Conservation (phyloP, 23 tunicate species). For the Trididemnum nubilum region DNA sequence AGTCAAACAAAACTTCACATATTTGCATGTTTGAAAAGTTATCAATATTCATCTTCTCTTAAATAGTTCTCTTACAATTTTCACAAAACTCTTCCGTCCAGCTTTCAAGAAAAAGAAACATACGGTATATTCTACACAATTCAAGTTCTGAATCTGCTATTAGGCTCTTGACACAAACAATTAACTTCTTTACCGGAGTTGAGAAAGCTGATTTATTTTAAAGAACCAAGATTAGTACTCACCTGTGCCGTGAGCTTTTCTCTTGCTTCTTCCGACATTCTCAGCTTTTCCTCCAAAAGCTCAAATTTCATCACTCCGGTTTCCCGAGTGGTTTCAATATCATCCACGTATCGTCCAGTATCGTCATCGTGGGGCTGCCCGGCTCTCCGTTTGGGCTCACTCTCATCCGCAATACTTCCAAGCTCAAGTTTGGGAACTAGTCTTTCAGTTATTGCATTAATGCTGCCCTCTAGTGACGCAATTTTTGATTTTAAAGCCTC, state of each 20-base stretch:
- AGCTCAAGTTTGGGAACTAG: conserved; percentile 65
- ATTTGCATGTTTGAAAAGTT: too few species aligned
- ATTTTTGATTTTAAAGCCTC: conserved; percentile 45
- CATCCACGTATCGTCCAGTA: conserved; percentile 59
- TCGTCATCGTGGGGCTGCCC: conserved; percentile 43
- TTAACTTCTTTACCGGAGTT: too few species aligned
- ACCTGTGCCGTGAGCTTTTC: conserved; percentile 39
- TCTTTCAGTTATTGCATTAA: conserved; percentile 43
- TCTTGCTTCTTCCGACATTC: conserved; percentile 38
- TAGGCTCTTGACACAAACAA: too few species aligned
- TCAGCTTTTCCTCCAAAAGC: conserved; percentile 37
- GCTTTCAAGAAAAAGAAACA: too few species aligned
- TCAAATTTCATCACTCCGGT: not conserved
- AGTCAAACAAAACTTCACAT: too few species aligned
- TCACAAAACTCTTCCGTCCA: too few species aligned
- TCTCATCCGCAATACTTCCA: conserved; percentile 69
- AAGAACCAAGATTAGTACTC: too few species aligned
- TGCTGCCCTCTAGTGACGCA: conserved; percentile 45
- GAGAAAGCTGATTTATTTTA: too few species aligned
- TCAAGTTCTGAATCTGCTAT: too few species aligned
- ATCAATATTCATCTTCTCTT: too few species aligned
- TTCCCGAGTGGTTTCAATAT: conserved; percentile 44
- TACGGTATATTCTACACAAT: too few species aligned
- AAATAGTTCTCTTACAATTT: too few species aligned
- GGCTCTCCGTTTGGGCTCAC: conserved; percentile 26